A percentile compares a stretch with the other conserved stretches of the same genome.
phyloP scores from a whole-genome alignment of 2,797 vertebrate species.

The Astyanax mexicanus region DNA sequence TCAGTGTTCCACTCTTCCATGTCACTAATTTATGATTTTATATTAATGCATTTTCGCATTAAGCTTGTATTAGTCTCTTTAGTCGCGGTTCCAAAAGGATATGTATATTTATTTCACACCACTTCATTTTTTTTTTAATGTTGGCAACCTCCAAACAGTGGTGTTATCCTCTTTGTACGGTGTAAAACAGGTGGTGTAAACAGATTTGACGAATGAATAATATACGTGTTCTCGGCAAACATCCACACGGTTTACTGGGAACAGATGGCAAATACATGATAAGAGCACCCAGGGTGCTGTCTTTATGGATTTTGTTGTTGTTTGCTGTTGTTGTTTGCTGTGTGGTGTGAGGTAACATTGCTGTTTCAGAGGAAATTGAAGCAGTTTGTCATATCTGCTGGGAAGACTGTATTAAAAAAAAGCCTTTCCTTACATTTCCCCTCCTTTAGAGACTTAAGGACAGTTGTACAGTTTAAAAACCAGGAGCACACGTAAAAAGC shows the following conservation, averaged over 20 bases:
- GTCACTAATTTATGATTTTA: background rate
- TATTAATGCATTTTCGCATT: constrained; percentile 22
- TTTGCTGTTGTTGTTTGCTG: constrained; percentile 47
- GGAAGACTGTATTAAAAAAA: background rate
- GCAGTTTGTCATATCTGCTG: background rate
- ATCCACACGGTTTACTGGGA: constrained; percentile 63
- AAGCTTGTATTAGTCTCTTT: background rate
- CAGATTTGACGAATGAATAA: constrained; percentile 71
- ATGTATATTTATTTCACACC: background rate
- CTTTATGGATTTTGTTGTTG: constrained; percentile 55
- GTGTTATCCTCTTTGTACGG: constrained; percentile 45
- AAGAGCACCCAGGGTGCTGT: constrained; percentile 60
- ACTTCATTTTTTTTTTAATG: background rate
- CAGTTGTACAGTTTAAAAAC: background rate
- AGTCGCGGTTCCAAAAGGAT: background rate
- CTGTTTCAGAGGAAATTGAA: constrained; percentile 37
- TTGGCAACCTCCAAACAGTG: constrained; percentile 22
- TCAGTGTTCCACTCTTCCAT: background rate
- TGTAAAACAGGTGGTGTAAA: constrained; percentile 65
- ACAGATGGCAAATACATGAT: constrained; percentile 72
- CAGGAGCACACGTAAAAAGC: background rate
- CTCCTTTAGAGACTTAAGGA: background rate
- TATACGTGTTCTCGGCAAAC: constrained; percentile 59
- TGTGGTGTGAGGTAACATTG: constrained; percentile 45
- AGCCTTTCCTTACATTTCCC: background rate